Base-by-base conservation (phyloP, 2,888 invertebrate genomes). In the Drosophila paranaensis region DNA sequence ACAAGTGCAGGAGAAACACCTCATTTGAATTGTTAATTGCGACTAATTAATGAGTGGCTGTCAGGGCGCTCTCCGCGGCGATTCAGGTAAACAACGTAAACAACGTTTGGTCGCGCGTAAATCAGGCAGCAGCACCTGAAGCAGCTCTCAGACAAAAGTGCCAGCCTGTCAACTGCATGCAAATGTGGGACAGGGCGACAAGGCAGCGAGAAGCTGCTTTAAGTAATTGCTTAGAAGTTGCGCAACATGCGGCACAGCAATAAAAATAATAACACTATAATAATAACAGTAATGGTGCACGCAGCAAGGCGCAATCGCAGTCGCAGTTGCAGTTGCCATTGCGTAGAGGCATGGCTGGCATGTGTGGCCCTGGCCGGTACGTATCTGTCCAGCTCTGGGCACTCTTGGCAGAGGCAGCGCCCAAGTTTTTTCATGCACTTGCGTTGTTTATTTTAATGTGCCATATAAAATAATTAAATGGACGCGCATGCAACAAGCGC, bases 151-250 rank as follows among this genome's bases (percentile, higher is more conserved):
- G 35, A 2, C 11, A n/a, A 25, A 25, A 20, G 20, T 16, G 35
- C 25, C 25, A 50, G 33, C 40, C 40, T 33, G 33, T 10, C 11
- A 40, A 16, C 27, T 50, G 43, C 53, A 74, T 82, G 82, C 67
- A 79, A 79, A 79, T 74, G 63, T 63, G 50, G 43, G 11, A 9
- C 55, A 39, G n/a, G 20, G 20, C 20, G 20, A 20, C 20, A 20
- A 13, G 50, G 9, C 66, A 54, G 54, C 45, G 60, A 65, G 56
- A 48, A 20, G 30, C 48, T 42, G 81, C 70, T 73, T 77, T 74
- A 85, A 89, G 82, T 86, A 89, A 86, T 86, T 86, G 90, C 88
- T 88, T 88, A 85, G 89, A 63, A 71, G 73, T 71, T 71, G 69
- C 65, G 54, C 81, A 73, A 77, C 84, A 74, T 78, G 82, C 67